Evolutionary conservation across 2,888 invertebrate genomes (phyloP).

Genomic region (Sarcophaga subvicina): DNA sequence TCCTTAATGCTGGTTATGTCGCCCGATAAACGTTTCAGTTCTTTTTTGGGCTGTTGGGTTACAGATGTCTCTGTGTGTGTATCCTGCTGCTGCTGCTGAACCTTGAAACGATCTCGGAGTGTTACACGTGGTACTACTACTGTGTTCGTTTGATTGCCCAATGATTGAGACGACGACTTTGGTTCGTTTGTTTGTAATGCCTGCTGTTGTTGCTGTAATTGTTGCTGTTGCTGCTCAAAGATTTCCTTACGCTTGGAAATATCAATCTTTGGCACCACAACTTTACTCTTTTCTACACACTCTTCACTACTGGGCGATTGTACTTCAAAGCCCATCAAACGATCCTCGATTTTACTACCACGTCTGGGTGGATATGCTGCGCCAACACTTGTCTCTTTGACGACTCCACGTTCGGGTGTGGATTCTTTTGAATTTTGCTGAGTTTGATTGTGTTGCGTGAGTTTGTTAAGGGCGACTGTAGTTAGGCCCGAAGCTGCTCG

Average conservation of each 20-base stretch:
- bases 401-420: conserved; percentile 64
- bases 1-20: conserved; percentile 86
- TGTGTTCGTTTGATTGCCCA: conserved; percentile 10
- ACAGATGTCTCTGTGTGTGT: conserved; percentile 37
- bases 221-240: conserved; percentile 84
- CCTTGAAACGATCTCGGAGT: conserved; percentile 74
- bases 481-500: conserved; percentile 79
- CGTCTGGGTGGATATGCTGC: conserved; percentile 81
- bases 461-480: conserved; percentile 53
- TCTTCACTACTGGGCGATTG: conserved; percentile 80
- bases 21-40: conserved; percentile 83
- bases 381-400: conserved; percentile 75
- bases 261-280: conserved; percentile 90
- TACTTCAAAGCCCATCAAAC: conserved; percentile 84
- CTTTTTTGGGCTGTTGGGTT: conserved; percentile 75
- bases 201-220: conserved; percentile 33
- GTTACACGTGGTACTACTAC: conserved; percentile 72
- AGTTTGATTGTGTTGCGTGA: conserved; percentile 69
- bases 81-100: conserved; percentile 43
- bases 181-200: conserved; percentile 50
- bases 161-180: conserved; percentile 52
- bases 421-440: conserved; percentile 82
- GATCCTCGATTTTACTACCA: conserved; percentile 85
- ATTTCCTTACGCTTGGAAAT: conserved; percentile 91
- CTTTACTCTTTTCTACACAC: conserved; percentile 80